phyloP scores from a whole-genome alignment of 2,113 vertebrate genomes.

The Poeciliopsis retropinna region DNA sequence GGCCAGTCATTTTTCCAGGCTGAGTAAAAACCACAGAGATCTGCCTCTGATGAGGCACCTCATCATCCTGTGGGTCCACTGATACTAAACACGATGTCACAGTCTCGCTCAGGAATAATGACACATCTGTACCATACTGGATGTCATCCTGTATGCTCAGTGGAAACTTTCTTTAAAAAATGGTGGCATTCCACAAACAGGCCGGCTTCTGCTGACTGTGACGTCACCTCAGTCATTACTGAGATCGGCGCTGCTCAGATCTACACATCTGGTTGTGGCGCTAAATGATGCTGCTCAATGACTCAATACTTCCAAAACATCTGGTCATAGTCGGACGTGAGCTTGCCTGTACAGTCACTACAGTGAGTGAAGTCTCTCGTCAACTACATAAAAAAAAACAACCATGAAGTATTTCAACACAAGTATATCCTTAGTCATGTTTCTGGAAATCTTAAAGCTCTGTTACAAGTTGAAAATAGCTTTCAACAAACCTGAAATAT shows the following conservation, averaged over 20 bases:
- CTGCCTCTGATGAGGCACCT: conserved; percentile 2
- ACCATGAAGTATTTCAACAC: background rate
- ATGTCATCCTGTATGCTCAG: background rate
- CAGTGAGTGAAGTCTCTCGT: conserved; percentile 2
- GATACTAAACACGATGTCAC: background rate
- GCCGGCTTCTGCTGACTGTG: conserved; percentile 1
- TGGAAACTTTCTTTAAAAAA: background rate
- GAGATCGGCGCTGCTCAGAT: background rate
- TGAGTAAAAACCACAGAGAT: background rate
- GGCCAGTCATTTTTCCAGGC: conserved; percentile 23
- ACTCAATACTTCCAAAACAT: conserved; percentile 51
- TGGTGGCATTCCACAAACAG: background rate
- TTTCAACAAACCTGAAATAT: background rate
- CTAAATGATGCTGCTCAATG: conserved; percentile 26
- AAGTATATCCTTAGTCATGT: too few species aligned
- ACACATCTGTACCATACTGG: background rate
- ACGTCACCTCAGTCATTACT: conserved; percentile 16
- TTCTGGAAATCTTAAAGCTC: background rate
- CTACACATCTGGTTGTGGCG: conserved; percentile 6
- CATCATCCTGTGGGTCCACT: background rate
- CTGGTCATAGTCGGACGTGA: conserved; percentile 25
- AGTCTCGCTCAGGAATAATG: background rate
- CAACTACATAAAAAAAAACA: background rate
- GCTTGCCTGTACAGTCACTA: conserved; percentile 14
- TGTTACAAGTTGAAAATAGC: background rate